Base-by-base conservation (phyloP, 2,113 vertebrate species). In the Apeltes quadracus region DNA sequence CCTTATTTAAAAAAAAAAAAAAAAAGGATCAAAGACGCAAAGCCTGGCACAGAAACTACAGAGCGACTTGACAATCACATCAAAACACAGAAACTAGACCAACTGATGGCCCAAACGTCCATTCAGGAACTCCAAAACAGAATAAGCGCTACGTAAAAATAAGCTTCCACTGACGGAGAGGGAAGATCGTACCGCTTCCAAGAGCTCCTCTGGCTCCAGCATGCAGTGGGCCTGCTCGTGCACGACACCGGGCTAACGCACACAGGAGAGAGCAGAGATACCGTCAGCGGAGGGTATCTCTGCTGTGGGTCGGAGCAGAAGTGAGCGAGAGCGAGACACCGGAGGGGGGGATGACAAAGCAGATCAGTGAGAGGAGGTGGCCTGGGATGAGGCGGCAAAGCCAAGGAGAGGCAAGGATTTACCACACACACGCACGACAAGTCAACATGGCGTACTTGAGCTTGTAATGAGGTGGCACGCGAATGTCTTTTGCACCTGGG, bases 171-270 rank as follows among this genome's bases (percentile, higher is more conserved):
- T 32, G 34, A 72, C 61, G 16, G 50, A 22, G 11, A 85, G 89
- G 88, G 75, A 84, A 91, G 92, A 94, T 89, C 90, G 91, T 95
- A 95, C 92, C 93, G 89, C 90, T 63, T 88, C 88, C 68, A 91
- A 91, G 91, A 90, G 92, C 73, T 93, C 92, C 90, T 87, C 85
- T 82, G 93, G 92, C 65, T 92, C 93, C 93, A 90, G 90, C 95
- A 96, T 96, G 96, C 96, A 95, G 87, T 93, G 91, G 55, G 62
- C 88, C 53, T 91, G 79, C 29, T 91, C 89, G 93, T 95, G 95
- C 94, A 93, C 87, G 88, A 93, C 87, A 92, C 95, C 93, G 88
- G 93, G 91, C 93, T 94, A 90, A 91, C 87, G 68, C 32, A 81
- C 66, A 88, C 59, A 86, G 34, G 74, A 69, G 18, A 69, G 48